A percentile compares a stretch with the other conserved stretches of the same genome.
Conservation (phyloP, 2,888 invertebrate species). For the Stegana nigrithorax region DNA sequence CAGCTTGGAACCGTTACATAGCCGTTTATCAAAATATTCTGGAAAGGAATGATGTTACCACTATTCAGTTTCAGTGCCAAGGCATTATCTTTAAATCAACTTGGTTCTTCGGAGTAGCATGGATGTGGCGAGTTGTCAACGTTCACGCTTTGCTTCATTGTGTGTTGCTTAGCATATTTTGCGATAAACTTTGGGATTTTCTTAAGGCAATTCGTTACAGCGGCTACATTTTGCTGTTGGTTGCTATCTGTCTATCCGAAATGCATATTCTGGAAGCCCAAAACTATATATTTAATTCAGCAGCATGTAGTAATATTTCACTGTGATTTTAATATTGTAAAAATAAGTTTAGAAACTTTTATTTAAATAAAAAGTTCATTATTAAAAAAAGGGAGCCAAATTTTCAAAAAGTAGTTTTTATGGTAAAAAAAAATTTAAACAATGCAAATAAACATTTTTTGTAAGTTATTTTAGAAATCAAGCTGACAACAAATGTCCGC, state of each 20-base stretch:
- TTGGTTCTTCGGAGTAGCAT: slow-evolving; percentile 79
- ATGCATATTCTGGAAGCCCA: slow-evolving; percentile 76
- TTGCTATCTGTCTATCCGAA: slow-evolving; percentile 79
- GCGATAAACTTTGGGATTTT: slow-evolving; percentile 85
- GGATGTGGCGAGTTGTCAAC: slow-evolving; percentile 83
- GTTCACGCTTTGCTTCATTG: slow-evolving; percentile 83
- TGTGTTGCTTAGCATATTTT: slow-evolving; percentile 80
- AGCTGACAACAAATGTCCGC: too few relatives aligned
- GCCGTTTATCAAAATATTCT: slow-evolving; percentile 82
- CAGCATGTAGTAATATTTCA: slow-evolving; percentile 67
- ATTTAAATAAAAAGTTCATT: neutral
- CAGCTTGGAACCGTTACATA: slow-evolving; percentile 88
- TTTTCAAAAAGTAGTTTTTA: too few relatives aligned
- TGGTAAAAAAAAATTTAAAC: too few relatives aligned
- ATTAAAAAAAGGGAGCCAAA: too few relatives aligned
- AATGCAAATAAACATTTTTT: too few relatives aligned
- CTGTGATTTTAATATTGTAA: slow-evolving; percentile 64
- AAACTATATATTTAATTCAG: slow-evolving; percentile 71
- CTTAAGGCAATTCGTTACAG: slow-evolving; percentile 77
- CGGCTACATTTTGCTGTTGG: slow-evolving; percentile 77
- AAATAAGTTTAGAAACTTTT: slow-evolving; percentile 49
- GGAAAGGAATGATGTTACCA: slow-evolving; percentile 74
- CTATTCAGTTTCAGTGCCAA: slow-evolving; percentile 71
- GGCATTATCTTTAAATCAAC: slow-evolving; percentile 77
- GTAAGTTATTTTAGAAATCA: too few relatives aligned